Base-by-base conservation (phyloP, 2,888 invertebrate species). In the Xylocampa areola region DNA sequence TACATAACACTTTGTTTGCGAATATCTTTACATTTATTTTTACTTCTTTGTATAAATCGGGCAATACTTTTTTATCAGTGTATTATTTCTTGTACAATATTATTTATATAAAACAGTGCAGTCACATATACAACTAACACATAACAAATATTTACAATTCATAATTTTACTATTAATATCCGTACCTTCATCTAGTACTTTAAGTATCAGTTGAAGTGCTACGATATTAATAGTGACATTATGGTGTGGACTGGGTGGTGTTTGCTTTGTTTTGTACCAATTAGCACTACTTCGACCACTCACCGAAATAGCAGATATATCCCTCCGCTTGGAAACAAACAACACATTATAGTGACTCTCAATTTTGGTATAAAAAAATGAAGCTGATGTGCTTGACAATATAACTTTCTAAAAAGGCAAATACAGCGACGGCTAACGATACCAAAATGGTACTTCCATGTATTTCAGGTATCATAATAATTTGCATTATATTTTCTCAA, bases 221-320 rank as follows among this genome's bases (percentile, higher is more conserved):
- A 41, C 51, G 41, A 55, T 14, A 57, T 59, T 57, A 68, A 76
- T 64, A 72, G 71, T 72, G 61, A 68, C 59, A 71, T 64, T 49
- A 44, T 41, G 6, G 7, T 35, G 48, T 23, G 33, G 8, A 27
- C 25, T 43, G 25, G 43, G 13, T 52, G 27, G 36, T 33, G 45
- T 49, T 48, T 40, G 8, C 40, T 36, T 17, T 41, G 41, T 66
- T 36, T 43, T 29, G 47, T 65, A 73, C 77, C 83, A 79, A 79
- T 77, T 67, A 67, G 48, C 67, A 79, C 85, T 87, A 87, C 84
- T 77, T 79, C 82, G 76, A 81, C 85, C 83, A 94, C 94, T 94
- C 92, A 94, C 94, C 94, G 78, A 93, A 92, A 85, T 90, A 92
- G 87, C 94, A 94, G 90, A 93, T 89, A 89, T 92, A 94, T 94